These are phyloP conservation scores for Conistra vaccinii DNA, from an alignment of 2,888 invertebrate genomes.

Conservation along the genomic window DNA sequence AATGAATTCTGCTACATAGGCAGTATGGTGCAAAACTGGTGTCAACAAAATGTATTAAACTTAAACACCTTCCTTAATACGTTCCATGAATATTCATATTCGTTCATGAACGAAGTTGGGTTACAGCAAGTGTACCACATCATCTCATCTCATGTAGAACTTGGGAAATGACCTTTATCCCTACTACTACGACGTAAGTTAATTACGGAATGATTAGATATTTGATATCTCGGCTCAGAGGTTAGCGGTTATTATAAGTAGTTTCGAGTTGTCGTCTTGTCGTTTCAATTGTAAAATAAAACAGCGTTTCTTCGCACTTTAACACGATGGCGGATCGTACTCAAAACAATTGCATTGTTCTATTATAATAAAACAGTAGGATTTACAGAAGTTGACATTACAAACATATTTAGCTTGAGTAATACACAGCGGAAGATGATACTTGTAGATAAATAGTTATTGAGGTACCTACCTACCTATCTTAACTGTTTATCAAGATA, in stretches of 20 bases:
- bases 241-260: conserved; percentile 53
- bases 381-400: conserved; percentile 42
- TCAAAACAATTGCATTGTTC: conserved; percentile 61
- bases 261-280: conserved; percentile 35
- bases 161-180: conserved; percentile 58
- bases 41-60: conserved; percentile 25
- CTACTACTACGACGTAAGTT: conserved; percentile 40
- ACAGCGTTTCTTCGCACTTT: conserved; percentile 43
- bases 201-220: conserved; percentile 56
- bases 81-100: conserved; percentile 48
- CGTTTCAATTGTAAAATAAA: conserved; percentile 47
- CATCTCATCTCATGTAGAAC: conserved; percentile 43
- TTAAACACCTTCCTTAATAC: conserved; percentile 11
- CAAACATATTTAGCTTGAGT: conserved; percentile 27
- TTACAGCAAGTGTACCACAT: conserved; percentile 24
- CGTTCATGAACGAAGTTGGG: conserved; percentile 23
- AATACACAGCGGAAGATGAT: conserved; percentile 23
- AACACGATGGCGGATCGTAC: conserved; percentile 38
- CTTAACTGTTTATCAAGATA: conserved; percentile 50
- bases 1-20: neutral
- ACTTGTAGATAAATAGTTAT: conserved; percentile 44
- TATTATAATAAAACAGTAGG: conserved; percentile 42
- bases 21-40: neutral
- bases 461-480: neutral
- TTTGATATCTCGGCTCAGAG: conserved; percentile 59